Base-by-base conservation (phyloP, 2,113 vertebrate species). In the Eulacestoma nigropectus region DNA sequence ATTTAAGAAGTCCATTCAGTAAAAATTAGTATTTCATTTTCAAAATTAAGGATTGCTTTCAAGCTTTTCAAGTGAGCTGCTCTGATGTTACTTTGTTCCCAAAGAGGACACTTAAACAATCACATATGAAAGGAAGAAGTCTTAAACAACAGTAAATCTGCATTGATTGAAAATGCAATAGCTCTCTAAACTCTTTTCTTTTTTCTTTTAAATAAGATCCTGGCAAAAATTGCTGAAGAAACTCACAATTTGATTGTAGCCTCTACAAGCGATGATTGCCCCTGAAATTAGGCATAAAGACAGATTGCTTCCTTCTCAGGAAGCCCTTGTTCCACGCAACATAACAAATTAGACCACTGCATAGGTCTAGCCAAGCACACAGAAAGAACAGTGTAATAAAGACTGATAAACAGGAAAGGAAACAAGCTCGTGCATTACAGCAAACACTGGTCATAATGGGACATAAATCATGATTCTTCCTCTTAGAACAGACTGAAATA, bases 241-340 rank as follows among this genome's bases (percentile, higher is more conserved):
- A 47, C 11, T 82, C 75, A 56, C 91, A 93, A 89, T 65, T 74
- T 86, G 55, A 96, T 89, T 64, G 72, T 11, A 84, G 52, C 47
- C 30, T 91, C 37, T 4, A 7, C 76, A 59, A 96, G 30, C 87
- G 89, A 95, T 83, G 60, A 80, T 32, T 93, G 33, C 42, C 37
- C 60, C 65, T 35, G 53, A 60, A 96, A 96, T 90, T 94, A 92
- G 80, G 44, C 25, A 84, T 52, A 92, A 95, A 90, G 57, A 94
- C 50, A 78, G 39, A 96, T 39, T 94, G 55, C 44, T 83, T 96
- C 76, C 73, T 93, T 67, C 52, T 93, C 56, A 76, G 76, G 89
- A 95, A 87, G 80, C 33, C 65, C 65, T 96, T 93, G 81, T 72
- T 95, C 44, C 69, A 80, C 17, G 17, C 42, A 89, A 64, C 42